Evolutionary conservation across 2,113 vertebrate genomes (phyloP).

Genomic region (Pyrgilauda ruficollis): DNA sequence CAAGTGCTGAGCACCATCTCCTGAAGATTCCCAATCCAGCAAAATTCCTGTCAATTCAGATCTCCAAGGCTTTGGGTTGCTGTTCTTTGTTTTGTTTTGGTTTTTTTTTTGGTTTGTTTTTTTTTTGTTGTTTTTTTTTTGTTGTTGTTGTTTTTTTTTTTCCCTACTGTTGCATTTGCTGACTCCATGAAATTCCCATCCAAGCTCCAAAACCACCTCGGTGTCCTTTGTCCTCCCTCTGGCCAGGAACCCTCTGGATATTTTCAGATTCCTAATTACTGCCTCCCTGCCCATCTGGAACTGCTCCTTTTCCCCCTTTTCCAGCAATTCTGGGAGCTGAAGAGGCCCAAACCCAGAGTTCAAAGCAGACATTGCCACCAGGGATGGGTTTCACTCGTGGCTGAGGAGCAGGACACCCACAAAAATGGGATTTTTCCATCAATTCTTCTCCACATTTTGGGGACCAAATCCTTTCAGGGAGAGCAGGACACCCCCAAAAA

Average conservation of each 20-base stretch:
- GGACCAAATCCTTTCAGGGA: too few relatives aligned
- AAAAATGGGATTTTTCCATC: background rate
- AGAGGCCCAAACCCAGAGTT: background rate
- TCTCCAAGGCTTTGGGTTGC: background rate
- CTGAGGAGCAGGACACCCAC: background rate
- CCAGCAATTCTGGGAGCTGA: background rate
- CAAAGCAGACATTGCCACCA: background rate
- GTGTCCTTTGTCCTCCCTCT: background rate
- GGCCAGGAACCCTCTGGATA: background rate
- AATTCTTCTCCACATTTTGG: background rate
- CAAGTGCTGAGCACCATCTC: background rate
- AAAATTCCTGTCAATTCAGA: background rate
- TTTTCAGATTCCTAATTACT: background rate
- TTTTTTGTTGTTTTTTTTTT: too few relatives aligned
- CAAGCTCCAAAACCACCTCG: background rate
- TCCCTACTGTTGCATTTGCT: background rate
- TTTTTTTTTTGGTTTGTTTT: background rate
- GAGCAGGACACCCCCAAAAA: background rate
- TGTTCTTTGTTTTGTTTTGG: too few relatives aligned
- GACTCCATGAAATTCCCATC: background rate
- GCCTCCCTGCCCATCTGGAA: background rate
- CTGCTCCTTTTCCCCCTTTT: background rate
- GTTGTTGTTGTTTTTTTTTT: fast-evolving
- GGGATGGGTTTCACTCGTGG: fast-evolving
- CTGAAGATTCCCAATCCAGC: background rate